Evolutionary conservation across 2,888 invertebrate genomes (phyloP), one percentile per base, ranked within the genome.

Genomic region (Lagria hirta): DNA sequence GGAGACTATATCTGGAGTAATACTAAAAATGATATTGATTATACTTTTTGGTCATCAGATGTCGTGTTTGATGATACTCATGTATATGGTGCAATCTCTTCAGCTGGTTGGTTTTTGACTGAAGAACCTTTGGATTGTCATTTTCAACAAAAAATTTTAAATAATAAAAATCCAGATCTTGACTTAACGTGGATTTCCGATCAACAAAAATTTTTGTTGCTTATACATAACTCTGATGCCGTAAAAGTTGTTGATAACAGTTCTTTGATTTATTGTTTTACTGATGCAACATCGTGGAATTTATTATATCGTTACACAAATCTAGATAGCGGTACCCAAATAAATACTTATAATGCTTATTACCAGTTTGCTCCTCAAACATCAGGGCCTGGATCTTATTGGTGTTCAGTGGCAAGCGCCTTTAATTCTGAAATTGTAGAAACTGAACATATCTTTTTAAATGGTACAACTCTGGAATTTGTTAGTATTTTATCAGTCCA

Each of bases 91-190:
- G 33, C 30, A 3, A 3, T 17, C 11, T 27, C 29, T 1, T 14
- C 6, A 1, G 12, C 15, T n/a, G 33, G 38, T 21, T 44, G 46
- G 46, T 29, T 34, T 29, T 13, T 46, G 8, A 23, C 18, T 10
- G 13, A 27, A 12, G 7, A 21, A 4, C 10, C n/a, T 6, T 4
- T 34, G 1, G 8, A 15, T 15, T 42, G 42, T 17, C 8, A 11
- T 28, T 12, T 42, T 7, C 12, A 33, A 5, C 33, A 49, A 24
- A 43, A 32, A 26, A 45, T 36, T 4, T 11, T 13, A 7, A 14
- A 34, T 2, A 30, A 41, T 24, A 47, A 22, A 54, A 58, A 55
- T 42, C 56, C 10, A 27, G 8, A 15, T 11, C 15, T 43, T 2
- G 2, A 16, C n/a, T 36, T 43, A 23, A 15, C 24, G 4, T 24